phyloP scores from a whole-genome alignment of 2,797 vertebrate genomes.

The Ctenopoma multispine region DNA sequence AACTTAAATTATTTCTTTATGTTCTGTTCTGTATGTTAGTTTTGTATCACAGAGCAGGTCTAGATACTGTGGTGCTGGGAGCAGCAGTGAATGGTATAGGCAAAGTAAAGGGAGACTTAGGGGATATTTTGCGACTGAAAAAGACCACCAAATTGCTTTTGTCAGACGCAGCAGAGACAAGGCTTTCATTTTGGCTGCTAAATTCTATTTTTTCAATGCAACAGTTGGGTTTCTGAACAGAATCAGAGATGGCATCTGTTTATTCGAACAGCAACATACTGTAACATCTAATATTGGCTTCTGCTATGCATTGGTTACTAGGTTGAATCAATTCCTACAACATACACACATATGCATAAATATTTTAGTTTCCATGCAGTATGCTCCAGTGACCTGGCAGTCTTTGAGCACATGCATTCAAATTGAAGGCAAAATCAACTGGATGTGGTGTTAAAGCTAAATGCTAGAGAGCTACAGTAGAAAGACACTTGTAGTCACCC shows the following conservation, averaged over 20 bases:
- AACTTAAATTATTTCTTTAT: background rate
- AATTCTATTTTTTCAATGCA: background rate
- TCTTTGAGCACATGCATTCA: background rate
- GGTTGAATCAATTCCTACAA: background rate
- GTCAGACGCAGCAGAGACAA: background rate
- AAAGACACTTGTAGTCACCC: conserved; percentile 23
- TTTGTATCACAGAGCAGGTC: background rate
- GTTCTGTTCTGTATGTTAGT: background rate
- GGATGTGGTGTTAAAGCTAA: conserved; percentile 3
- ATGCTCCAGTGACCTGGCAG: background rate
- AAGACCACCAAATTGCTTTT: background rate
- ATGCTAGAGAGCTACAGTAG: background rate
- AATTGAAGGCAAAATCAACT: background rate
- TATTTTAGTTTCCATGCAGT: background rate
- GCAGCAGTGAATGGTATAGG: background rate
- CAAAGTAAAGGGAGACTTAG: background rate
- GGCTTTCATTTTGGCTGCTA: too few species aligned
- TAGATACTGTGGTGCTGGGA: background rate
- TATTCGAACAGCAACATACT: background rate
- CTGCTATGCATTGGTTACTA: too few species aligned
- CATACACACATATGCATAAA: background rate
- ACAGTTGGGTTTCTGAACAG: background rate
- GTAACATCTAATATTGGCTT: background rate
- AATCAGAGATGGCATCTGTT: background rate
- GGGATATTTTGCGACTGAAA: background rate